A percentile compares a stretch with the other conserved stretches of the same genome.
phyloP scores from a whole-genome alignment of 2,797 vertebrate genomes.

The Pangasius mekongensis region DNA sequence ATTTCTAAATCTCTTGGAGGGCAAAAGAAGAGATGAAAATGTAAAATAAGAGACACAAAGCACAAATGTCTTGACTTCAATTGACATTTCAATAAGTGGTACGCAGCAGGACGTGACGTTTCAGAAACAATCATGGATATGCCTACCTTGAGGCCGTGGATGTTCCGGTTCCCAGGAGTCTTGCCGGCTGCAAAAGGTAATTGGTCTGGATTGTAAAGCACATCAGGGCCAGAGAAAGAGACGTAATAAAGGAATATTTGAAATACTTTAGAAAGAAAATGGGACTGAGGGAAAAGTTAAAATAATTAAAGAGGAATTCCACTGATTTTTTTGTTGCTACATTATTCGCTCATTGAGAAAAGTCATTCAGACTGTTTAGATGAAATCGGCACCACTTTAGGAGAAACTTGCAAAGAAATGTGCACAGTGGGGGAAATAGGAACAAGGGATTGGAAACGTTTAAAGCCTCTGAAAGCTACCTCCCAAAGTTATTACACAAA shows the following conservation, averaged over 20 bases:
- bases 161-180: constrained; percentile 99
- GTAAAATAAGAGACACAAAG: constrained; percentile 18
- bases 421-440: not conserved
- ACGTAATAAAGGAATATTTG: constrained; percentile 90
- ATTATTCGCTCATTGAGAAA: constrained; percentile 11
- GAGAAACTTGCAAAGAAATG: constrained; percentile 17
- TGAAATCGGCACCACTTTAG: constrained; percentile 17
- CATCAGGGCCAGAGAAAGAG: constrained; percentile 97
- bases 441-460: constrained; percentile 17
- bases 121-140: constrained; percentile 99
- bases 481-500: constrained; percentile 32
- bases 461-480: constrained; percentile 8
- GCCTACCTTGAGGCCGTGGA: constrained; percentile 99
- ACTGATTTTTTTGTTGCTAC: not conserved
- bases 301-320: constrained; percentile 27
- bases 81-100: constrained; percentile 99
- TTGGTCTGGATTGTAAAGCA: constrained; percentile 99
- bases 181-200: constrained; percentile 99
- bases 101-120: constrained; percentile 92
- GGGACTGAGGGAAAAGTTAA: constrained; percentile 92
- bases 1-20: constrained; percentile 3
- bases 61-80: constrained; percentile 86
- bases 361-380: not conserved
- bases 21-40: constrained; percentile 11
- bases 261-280: constrained; percentile 78